These are phyloP conservation scores for Percopsis omiscomaycus DNA, from an alignment of 2,797 vertebrate species.

Conservation along the genomic window DNA sequence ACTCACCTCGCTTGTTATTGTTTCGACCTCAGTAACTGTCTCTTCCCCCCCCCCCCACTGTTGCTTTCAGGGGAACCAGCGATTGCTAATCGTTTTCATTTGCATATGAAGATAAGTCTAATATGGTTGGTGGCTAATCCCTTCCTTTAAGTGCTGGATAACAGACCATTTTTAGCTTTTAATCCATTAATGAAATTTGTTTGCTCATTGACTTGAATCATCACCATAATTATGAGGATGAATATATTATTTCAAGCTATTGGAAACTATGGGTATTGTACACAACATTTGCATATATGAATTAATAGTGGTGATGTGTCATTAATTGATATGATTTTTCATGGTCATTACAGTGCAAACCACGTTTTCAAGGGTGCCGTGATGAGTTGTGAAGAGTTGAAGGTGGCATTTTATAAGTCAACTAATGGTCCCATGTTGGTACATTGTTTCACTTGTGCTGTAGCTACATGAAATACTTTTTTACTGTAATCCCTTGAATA, in stretches of 20 bases:
- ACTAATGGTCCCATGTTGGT: constrained; percentile 18
- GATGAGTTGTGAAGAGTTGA: constrained; percentile 42
- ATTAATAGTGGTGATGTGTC: constrained; percentile 77
- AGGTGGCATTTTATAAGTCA: constrained; percentile 32
- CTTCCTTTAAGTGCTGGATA: constrained; percentile 77
- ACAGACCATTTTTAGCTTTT: constrained; percentile 80
- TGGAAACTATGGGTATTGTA: constrained; percentile 75
- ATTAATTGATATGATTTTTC: constrained; percentile 79
- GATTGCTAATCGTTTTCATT: constrained; percentile 81
- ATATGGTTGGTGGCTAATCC: constrained; percentile 77
- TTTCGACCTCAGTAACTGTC: constrained; percentile 75
- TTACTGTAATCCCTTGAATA: constrained; percentile 10
- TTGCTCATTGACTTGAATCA: constrained; percentile 83
- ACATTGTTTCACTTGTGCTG: constrained; percentile 8
- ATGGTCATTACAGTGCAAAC: constrained; percentile 64
- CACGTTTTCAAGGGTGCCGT: constrained; percentile 41
- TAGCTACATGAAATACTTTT: constrained; percentile 1
- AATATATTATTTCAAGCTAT: constrained; percentile 79
- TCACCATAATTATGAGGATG: constrained; percentile 76
- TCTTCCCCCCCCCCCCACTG: constrained; percentile 60
- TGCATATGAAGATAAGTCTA: constrained; percentile 81
- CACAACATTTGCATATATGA: constrained; percentile 76
- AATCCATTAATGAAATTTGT: constrained; percentile 85
- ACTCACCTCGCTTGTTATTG: constrained; percentile 64
- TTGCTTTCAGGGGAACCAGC: constrained; percentile 71